Evolutionary conservation across 1,140 invertebrate genomes (phyloP), one percentile per base, ranked within the genome.

Genomic region (Pantala flavescens): DNA sequence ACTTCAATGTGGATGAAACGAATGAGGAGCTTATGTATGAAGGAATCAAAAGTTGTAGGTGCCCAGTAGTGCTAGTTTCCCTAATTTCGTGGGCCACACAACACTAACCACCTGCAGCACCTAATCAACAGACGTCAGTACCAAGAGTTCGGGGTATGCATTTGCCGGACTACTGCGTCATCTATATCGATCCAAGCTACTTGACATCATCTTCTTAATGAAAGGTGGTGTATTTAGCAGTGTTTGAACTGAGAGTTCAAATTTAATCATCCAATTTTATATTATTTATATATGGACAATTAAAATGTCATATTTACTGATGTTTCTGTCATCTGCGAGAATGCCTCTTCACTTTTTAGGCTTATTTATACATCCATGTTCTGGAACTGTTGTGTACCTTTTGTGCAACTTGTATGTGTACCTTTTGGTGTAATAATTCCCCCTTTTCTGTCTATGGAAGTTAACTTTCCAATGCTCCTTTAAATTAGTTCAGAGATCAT

Each of bases 371-470:
- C 72, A 70, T 70, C 75, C 72, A 73, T 75, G 75, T 75, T 75
- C 75, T 75, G 74, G 72, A 75, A 75, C 75, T 75, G 75, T 75
- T 75, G 75, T 75, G 75, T 75, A 73, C 75, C 71, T 75, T 75
- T 73, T 75, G 75, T 75, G 75, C 75, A 71, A 75, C 72, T 73
- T 75, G 72, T 75, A 72, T 75, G 72, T 75, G 75, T 75, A 72
- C 71, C 75, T 75, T 75, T 75, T 75, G 75, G 75, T 75, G 75
- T 75, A 75, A 73, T 73, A 70, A 63, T 36, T 28, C 74, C 71
- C n/a, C 71, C 49, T 63, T 63, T 63, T 63, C 49, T 63, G 49
- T 63, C 49, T 63, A 63, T 63, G 49, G n/a, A 63, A 63, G 49
- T 63, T 63, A 63, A 63, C 49, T 63, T 12, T 63, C 49, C 14